Percentiles rank a stretch among this genome's conserved stretches.
phyloP scores from a whole-genome alignment of 1,140 invertebrate species.

The Melipona quadrifasciata region DNA sequence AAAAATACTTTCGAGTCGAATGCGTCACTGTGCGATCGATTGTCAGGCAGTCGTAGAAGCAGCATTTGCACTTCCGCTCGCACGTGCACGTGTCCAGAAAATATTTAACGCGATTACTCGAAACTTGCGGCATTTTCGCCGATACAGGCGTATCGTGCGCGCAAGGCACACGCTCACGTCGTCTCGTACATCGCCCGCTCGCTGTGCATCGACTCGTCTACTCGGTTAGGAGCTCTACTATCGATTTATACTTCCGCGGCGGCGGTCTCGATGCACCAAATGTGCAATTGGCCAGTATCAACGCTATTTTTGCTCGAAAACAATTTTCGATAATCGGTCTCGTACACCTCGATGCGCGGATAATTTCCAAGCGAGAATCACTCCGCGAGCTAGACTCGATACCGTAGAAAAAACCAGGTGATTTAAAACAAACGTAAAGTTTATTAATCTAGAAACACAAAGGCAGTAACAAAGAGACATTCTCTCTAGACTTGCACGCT shows the following conservation, averaged over 20 bases:
- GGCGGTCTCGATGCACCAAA: slow-evolving; percentile 38
- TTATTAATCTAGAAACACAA: no score
- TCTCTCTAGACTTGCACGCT: no score
- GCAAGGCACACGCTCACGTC: not conserved
- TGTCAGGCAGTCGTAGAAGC: no score
- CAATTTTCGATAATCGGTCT: slow-evolving; percentile 42
- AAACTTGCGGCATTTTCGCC: not conserved
- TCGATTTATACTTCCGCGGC: slow-evolving; percentile 55
- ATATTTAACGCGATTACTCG: not conserved
- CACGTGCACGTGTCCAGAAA: no score
- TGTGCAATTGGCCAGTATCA: slow-evolving; percentile 32
- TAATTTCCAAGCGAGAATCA: slow-evolving; percentile 3
- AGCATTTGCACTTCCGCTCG: no score
- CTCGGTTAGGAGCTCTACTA: slow-evolving; percentile 35
- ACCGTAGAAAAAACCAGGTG: no score
- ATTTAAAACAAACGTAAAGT: no score
- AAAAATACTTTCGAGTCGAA: no score
- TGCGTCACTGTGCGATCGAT: no score
- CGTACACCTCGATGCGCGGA: not conserved
- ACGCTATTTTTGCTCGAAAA: slow-evolving; percentile 25
- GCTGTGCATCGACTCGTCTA: slow-evolving; percentile 9
- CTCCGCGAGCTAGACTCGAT: no score
- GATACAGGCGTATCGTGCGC: not conserved
- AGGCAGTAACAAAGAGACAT: no score
- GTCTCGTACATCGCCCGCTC: not conserved